Evolutionary conservation across 2,797 vertebrate genomes (phyloP), one percentile per base, ranked within the genome.

Genomic region (Notamacropus eugenii): DNA sequence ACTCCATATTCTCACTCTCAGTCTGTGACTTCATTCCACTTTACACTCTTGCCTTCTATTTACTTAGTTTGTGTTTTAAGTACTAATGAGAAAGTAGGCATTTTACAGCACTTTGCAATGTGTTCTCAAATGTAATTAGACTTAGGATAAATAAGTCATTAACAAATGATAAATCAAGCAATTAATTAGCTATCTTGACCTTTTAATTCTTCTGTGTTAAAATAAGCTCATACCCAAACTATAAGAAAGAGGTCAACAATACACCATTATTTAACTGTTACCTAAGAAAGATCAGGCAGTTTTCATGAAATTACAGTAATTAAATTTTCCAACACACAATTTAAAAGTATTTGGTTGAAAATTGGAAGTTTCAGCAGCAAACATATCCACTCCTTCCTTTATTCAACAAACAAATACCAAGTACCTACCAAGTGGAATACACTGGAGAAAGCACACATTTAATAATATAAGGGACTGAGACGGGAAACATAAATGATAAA

Each of bases 111-210:
- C 94, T 91, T 97, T 92, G 90, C 87, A 95, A 50, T 95, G n/a
- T 95, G 92, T 87, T 87, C 55, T 96, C 67, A 96, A 96, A 82
- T 54, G 94, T 97, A 96, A 94, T 95, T 97, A 94, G 59, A 93
- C 95, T 97, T 96, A 93, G 95, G 97, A 95, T 90, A 95, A 97
- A 96, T 95, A 97, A 96, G 94, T 97, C 62, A 96, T 96, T 96
- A 95, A 95, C 93, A 96, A 97, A 34, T 59, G 95, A 95, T 54
- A 94, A 97, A 97, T 97, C 94, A 94, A n/a, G 56, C 92, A 96
- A 52, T 91, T 94, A 96, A 96, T 97, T 97, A 96, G 31, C 93
- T 94, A 12, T 91, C 95, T 92, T 46, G n/a, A 74, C 55, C 67
- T 95, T 96, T 97, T 57, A 90, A 54, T 92, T 94, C 50, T 96